Evolutionary conservation across 1,140 invertebrate genomes (phyloP), one percentile per base, ranked within the genome.

Genomic region (Gonatopus flavifemur): DNA sequence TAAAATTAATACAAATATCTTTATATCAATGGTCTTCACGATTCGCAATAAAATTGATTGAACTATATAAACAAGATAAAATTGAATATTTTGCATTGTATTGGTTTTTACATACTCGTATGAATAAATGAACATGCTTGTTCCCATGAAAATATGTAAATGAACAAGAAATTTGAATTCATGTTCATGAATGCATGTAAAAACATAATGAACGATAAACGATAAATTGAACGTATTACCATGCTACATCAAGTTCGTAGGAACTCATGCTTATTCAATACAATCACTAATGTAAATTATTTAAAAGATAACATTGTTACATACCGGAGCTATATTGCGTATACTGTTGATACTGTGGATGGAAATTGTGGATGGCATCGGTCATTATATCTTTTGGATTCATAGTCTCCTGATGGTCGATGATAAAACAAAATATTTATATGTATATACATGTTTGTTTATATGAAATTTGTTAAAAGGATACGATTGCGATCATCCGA

Each of bases 341-440:
- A 77, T 99, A 99, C 76, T 99, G 96, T 79, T 98, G 96, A 80
- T 99, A 99, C 67, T 99, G 94, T 21, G 97, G 97, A 83, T 99
- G 97, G 84, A 99, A 99, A 82, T 99, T 99, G 80, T 99, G 97
- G 76, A 99, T 98, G 69, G 97, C 97, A 82, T 99, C 97, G 67
- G 96, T 98, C 96, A 99, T 98, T 71, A 99, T 98, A 80, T 99
- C 97, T 79, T 97, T 94, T 32, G 97, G 97, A 82, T 99, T 99
- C 93, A 99, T 99, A 4, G 97, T 99, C 87, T 99, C 97, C 91
- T 94, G 72, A 0, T n/a, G n/a, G n/a, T n/a, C n/a, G n/a, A n/a
- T n/a, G n/a, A 80, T 81, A 62, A 41, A 67, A 59, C n/a, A 66
- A 60, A 59, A 52, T 42, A 47, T 38, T 22, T n/a, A n/a, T n/a